Percentiles rank a stretch among this genome's conserved stretches.
phyloP scores from a whole-genome alignment of 2,888 invertebrate species.

The Scaptomyza cyrtandrae region DNA sequence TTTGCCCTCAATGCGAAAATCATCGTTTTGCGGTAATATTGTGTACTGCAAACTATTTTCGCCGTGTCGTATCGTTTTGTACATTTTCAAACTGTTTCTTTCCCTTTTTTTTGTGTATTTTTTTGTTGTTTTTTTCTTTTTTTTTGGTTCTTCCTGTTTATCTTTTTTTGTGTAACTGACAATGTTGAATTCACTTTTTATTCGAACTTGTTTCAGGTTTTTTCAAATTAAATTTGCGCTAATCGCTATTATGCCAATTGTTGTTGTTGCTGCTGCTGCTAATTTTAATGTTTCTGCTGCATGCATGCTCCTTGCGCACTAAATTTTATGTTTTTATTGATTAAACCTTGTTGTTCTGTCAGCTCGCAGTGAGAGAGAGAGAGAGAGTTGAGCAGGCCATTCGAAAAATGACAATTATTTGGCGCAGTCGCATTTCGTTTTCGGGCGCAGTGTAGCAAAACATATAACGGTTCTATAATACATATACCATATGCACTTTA shows the following conservation, averaged over 20 bases:
- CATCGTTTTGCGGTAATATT: conserved; percentile 90
- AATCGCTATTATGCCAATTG: conserved; percentile 39
- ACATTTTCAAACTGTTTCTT: conserved; percentile 85
- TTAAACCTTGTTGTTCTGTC: conserved; percentile 67
- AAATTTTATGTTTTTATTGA: conserved; percentile 77
- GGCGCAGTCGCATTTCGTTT: conserved; percentile 45
- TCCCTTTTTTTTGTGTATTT: neutral
- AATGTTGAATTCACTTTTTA: conserved; percentile 18
- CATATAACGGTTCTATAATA: conserved; percentile 19
- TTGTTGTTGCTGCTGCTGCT: conserved; percentile 48
- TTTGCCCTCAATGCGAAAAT: conserved; percentile 87
- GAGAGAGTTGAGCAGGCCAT: conserved; percentile 25
- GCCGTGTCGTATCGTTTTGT: conserved; percentile 90
- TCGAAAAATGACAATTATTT: conserved; percentile 24
- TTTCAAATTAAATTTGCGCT: conserved; percentile 16
- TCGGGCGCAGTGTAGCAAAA: conserved; percentile 17
- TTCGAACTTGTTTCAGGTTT: conserved; percentile 6
- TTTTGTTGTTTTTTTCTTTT: neutral
- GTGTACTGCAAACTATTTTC: conserved; percentile 91
- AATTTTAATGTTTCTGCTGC: conserved; percentile 51
- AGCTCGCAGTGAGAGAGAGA: conserved; percentile 18
- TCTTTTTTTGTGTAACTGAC: conserved; percentile 14
- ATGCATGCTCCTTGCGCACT: conserved; percentile 66
- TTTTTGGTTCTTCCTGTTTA: neutral
- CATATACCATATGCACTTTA: neutral